Conservation (phyloP, 2,888 invertebrate species). For the Callimorpha dominula region DNA sequence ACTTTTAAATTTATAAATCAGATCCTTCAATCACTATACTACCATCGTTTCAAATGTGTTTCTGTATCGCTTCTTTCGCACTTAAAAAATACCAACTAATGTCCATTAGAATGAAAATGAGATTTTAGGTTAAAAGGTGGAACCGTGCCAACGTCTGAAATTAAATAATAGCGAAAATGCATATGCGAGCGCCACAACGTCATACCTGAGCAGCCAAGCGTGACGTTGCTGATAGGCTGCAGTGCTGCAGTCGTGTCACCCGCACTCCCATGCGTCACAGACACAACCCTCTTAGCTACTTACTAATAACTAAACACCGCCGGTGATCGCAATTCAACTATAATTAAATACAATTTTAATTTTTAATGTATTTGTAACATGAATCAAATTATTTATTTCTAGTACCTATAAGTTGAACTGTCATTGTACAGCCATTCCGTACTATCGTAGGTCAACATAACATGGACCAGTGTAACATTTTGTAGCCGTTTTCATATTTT, state of each 20-base stretch:
- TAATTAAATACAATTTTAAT: too few relatives aligned
- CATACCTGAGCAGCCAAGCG: constrained; percentile 63
- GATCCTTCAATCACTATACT: neutral
- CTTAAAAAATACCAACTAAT: neutral
- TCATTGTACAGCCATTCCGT: too few relatives aligned
- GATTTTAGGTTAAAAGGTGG: neutral
- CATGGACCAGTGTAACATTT: too few relatives aligned
- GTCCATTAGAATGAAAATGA: neutral
- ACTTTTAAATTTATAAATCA: neutral
- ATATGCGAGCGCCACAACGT: constrained; percentile 55
- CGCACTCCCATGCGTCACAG: constrained; percentile 42
- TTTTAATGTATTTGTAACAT: too few relatives aligned
- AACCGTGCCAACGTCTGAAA: constrained; percentile 30
- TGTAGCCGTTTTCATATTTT: too few relatives aligned
- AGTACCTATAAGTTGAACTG: too few relatives aligned
- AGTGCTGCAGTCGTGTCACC: constrained; percentile 27
- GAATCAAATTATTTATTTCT: too few relatives aligned
- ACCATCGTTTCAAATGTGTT: neutral
- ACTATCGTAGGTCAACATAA: too few relatives aligned
- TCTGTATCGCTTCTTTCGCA: neutral
- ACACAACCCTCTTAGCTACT: neutral
- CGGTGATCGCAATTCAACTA: too few relatives aligned
- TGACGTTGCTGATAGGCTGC: constrained; percentile 64
- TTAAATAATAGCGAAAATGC: constrained; percentile 49
- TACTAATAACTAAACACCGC: neutral